Conservation (phyloP, 1,140 invertebrate species). For the Pemphigus obesinymphae region DNA sequence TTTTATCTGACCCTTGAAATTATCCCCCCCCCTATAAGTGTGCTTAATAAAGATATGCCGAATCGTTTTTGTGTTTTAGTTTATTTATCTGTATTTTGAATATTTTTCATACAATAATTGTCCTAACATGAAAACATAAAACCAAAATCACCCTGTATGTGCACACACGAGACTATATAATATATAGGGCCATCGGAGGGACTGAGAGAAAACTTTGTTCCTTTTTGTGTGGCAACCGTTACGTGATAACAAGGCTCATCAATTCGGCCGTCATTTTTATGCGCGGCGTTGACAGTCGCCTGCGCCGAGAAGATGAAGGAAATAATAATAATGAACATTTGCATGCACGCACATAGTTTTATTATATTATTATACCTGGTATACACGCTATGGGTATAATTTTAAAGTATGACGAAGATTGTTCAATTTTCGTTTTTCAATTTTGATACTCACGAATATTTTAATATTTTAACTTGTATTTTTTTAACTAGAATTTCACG, state of each 20-base stretch:
- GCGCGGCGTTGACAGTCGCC: not conserved
- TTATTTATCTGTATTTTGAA: too few species aligned
- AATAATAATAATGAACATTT: not conserved
- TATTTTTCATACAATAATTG: too few species aligned
- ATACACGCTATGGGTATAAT: not conserved
- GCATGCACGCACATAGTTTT: not conserved
- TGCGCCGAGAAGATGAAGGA: not conserved
- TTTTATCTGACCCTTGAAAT: too few species aligned
- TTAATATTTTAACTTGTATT: too few species aligned
- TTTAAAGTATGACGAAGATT: not conserved
- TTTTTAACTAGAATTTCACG: too few species aligned
- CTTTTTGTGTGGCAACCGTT: not conserved
- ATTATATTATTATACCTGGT: not conserved
- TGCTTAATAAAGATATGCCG: too few species aligned
- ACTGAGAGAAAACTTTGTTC: not conserved
- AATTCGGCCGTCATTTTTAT: not conserved
- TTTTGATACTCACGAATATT: too few species aligned
- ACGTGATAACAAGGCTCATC: slow-evolving; percentile 8
- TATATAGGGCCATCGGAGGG: not conserved
- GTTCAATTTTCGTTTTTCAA: not conserved
- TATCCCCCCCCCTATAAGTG: too few species aligned
- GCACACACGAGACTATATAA: not conserved
- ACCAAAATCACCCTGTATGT: too few species aligned
- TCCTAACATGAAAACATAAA: too few species aligned
- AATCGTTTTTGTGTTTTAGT: too few species aligned